phyloP scores from a whole-genome alignment of 1,140 invertebrate genomes.

The Cylas formicarius region DNA sequence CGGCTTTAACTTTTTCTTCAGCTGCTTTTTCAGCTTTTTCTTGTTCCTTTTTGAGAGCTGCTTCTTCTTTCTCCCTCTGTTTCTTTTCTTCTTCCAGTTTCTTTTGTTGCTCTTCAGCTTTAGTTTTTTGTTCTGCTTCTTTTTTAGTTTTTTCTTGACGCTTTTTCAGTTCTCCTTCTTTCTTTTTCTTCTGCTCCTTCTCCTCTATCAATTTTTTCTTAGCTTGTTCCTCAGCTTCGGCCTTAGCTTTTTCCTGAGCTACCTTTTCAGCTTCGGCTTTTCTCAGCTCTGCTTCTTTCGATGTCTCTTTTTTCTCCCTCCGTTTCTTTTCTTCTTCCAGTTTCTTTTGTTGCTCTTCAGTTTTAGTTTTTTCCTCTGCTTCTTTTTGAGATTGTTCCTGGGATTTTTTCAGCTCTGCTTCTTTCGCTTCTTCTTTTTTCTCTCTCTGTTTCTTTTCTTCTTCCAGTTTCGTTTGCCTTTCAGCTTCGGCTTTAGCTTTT shows the following conservation, averaged over 20 bases:
- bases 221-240: slow-evolving; percentile 7
- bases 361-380: no score
- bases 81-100: slow-evolving; percentile 33
- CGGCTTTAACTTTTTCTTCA: slow-evolving; percentile 22
- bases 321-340: no score
- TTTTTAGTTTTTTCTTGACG: slow-evolving; percentile 22
- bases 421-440: no score
- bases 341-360: no score
- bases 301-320: no score
- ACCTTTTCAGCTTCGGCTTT: no score
- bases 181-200: slow-evolving; percentile 23
- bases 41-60: slow-evolving; percentile 28
- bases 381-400: no score
- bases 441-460: slow-evolving; percentile 36
- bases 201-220: slow-evolving; percentile 21
- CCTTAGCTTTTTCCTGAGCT: no score
- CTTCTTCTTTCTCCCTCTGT: slow-evolving; percentile 21
- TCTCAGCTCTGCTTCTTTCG: no score
- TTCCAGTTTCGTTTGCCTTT: slow-evolving; percentile 23
- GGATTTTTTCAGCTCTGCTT: no score
- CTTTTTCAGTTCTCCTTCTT: slow-evolving; percentile 21
- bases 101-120: slow-evolving; percentile 26
- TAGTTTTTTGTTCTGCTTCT: slow-evolving; percentile 21
- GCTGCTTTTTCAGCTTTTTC: slow-evolving; percentile 22
- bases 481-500: slow-evolving; percentile 27